Conservation (phyloP, 2,888 invertebrate species). For the Pachycephus smyrnensis region DNA sequence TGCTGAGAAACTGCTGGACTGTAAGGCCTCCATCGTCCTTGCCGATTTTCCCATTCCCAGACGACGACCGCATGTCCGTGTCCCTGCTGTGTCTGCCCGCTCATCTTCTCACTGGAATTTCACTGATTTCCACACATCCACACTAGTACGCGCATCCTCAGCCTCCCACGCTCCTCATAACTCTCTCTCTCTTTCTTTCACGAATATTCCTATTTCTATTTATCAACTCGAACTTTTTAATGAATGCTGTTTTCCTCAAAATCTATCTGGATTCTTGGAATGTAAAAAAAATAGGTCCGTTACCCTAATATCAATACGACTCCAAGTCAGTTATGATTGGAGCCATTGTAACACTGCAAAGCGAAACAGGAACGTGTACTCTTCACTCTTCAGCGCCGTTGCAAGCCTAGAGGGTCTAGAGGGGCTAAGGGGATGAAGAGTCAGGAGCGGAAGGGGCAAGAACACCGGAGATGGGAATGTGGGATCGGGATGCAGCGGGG, state of each 20-base stretch:
- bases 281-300: background rate
- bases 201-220: background rate
- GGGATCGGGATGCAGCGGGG: background rate
- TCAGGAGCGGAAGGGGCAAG: background rate
- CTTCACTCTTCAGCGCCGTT: background rate
- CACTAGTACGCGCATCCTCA: constrained; percentile 54
- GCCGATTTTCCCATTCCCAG: constrained; percentile 83
- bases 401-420: no score
- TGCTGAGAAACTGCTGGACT: constrained; percentile 88
- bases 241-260: no score
- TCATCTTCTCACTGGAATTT: constrained; percentile 55
- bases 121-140: constrained; percentile 47
- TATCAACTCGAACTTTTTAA: background rate
- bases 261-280: background rate
- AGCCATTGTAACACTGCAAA: background rate
- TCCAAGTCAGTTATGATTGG: background rate
- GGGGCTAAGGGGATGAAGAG: background rate
- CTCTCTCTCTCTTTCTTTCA: background rate
- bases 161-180: constrained; percentile 42
- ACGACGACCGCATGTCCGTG: constrained; percentile 81
- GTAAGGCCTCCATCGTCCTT: constrained; percentile 85
- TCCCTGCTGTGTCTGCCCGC: constrained; percentile 68
- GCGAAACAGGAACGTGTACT: background rate
- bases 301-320: background rate
- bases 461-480: background rate